Percentiles rank a stretch among this genome's conserved stretches.
These are phyloP conservation scores for Bruchidius siliquastri DNA, from an alignment of 2,888 invertebrate species.

Conservation along the genomic window DNA sequence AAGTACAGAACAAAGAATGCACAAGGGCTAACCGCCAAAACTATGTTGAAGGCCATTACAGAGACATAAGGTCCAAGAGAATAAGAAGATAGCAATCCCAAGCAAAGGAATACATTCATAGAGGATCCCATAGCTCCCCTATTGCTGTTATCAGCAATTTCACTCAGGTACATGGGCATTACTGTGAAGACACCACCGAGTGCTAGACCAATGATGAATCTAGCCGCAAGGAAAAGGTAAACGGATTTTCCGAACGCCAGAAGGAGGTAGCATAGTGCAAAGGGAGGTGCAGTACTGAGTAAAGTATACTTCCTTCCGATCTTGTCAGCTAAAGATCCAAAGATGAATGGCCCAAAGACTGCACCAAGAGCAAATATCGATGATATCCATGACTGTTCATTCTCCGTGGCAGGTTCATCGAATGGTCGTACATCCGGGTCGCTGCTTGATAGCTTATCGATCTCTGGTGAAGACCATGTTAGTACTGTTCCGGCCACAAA, in stretches of 20 bases:
- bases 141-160: constrained; percentile 73
- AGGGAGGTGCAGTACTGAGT: constrained; percentile 55
- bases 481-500: constrained; percentile 25
- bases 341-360: constrained; percentile 59
- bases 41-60: constrained; percentile 58
- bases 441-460: constrained; percentile 17
- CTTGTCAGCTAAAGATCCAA: constrained; percentile 61
- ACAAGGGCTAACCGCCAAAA: constrained; percentile 50
- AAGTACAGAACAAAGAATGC: constrained; percentile 55
- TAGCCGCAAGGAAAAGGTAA: constrained; percentile 7
- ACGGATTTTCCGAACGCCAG: constrained; percentile 52
- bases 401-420: constrained; percentile 26
- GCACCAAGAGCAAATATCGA: constrained; percentile 44
- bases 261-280: constrained; percentile 66
- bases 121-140: constrained; percentile 78
- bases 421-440: constrained; percentile 42
- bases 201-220: constrained; percentile 11
- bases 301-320: constrained; percentile 65
- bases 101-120: constrained; percentile 66
- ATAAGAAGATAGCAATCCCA: constrained; percentile 67
- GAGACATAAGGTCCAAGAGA: constrained; percentile 66
- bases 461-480: constrained; percentile 44
- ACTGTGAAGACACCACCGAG: constrained; percentile 62
- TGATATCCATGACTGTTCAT: constrained; percentile 50
- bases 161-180: constrained; percentile 81